A percentile compares a stretch with the other conserved stretches of the same genome.
Conservation (phyloP, 2,888 invertebrate species). For the Ptilodon capucinus region DNA sequence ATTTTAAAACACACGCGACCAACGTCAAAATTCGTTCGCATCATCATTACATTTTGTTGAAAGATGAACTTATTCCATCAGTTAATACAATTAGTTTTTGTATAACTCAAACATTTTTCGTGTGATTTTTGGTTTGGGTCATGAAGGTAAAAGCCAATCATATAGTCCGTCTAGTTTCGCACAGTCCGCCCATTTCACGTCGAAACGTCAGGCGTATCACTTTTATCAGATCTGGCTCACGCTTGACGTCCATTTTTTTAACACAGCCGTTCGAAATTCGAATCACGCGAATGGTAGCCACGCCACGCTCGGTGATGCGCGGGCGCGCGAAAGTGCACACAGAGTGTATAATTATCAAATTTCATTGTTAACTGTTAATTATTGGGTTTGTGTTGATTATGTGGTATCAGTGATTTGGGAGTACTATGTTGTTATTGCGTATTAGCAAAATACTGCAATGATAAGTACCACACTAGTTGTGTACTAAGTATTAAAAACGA, state of each 20-base stretch:
- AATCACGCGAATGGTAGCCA: slow-evolving; percentile 31
- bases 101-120: too few species aligned
- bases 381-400: neutral
- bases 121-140: too few species aligned
- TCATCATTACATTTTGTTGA: too few species aligned
- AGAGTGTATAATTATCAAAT: neutral
- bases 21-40: too few species aligned
- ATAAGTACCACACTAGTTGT: too few species aligned
- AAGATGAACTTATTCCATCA: too few species aligned
- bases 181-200: slow-evolving; percentile 5
- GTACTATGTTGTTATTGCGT: too few species aligned
- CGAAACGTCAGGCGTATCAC: slow-evolving; percentile 9
- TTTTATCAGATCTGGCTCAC: slow-evolving; percentile 20
- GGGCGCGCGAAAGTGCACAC: slow-evolving; percentile 19
- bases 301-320: slow-evolving; percentile 19
- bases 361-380: neutral
- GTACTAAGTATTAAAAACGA: too few species aligned
- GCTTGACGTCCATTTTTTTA: slow-evolving; percentile 21
- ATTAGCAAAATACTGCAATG: too few species aligned
- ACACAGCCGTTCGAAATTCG: slow-evolving; percentile 1
- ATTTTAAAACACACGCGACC: too few species aligned
- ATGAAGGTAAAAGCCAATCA: too few species aligned
- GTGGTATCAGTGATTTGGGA: neutral
- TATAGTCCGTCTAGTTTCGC: neutral
- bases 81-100: too few species aligned